Percentiles rank a stretch among this genome's conserved stretches.
Evolutionary conservation across 2,113 vertebrate species (phyloP).

Genomic region (Lethenteron camtschaticum): DNA sequence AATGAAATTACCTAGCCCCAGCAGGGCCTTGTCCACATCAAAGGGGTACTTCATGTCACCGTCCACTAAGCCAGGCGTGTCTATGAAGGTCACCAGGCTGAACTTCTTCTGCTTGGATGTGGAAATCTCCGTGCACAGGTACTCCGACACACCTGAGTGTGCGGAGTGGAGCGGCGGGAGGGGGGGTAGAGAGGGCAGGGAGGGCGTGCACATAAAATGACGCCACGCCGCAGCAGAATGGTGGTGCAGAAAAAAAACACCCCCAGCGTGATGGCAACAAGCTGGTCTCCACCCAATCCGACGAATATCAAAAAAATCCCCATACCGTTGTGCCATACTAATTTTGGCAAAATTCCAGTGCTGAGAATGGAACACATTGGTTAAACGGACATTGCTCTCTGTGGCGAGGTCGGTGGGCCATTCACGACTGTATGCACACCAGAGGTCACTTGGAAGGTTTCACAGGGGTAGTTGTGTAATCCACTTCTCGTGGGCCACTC

Average conservation of each 20-base stretch:
- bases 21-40: slow-evolving; percentile 37
- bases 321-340: too few species aligned
- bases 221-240: background rate
- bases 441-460: too few species aligned
- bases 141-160: slow-evolving; percentile 32
- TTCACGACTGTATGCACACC: too few species aligned
- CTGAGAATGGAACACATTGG: too few species aligned
- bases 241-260: background rate
- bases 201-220: background rate
- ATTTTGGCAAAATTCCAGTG: too few species aligned
- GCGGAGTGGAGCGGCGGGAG: background rate
- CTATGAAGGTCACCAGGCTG: slow-evolving; percentile 43
- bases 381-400: too few species aligned
- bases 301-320: too few species aligned
- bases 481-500: too few species aligned
- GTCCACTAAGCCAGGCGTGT: slow-evolving; percentile 41
- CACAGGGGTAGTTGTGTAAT: too few species aligned
- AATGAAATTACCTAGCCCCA: slow-evolving; percentile 31
- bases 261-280: too few species aligned
- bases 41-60: slow-evolving; percentile 59
- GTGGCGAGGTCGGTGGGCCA: too few species aligned
- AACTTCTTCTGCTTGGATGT: slow-evolving; percentile 47
- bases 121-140: slow-evolving; percentile 42
- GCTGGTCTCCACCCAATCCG: too few species aligned
- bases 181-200: background rate